Evolutionary conservation across 2,888 invertebrate genomes (phyloP).

Genomic region (Drosophila neotestacea): DNA sequence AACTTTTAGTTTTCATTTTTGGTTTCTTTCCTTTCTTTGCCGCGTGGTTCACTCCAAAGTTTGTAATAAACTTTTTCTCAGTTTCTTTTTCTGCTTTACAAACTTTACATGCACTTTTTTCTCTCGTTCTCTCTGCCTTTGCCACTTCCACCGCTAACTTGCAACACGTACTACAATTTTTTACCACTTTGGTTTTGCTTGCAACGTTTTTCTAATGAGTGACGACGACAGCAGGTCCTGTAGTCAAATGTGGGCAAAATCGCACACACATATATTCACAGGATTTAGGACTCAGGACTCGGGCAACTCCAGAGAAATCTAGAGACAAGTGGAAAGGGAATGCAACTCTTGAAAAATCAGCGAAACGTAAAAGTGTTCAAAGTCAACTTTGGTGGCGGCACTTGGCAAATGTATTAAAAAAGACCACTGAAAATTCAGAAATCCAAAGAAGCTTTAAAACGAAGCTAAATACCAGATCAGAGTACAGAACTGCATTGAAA

Average conservation of each 20-base stretch:
- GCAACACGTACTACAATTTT: constrained; percentile 74
- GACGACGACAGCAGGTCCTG: constrained; percentile 51
- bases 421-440: constrained; percentile 25
- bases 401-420: constrained; percentile 50
- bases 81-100: constrained; percentile 43
- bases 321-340: background rate
- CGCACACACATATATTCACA: constrained; percentile 26
- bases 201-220: constrained; percentile 78
- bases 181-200: constrained; percentile 64
- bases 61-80: constrained; percentile 77
- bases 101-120: constrained; percentile 69
- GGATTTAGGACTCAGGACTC: constrained; percentile 17
- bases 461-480: background rate
- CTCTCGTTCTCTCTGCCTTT: background rate
- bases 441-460: constrained; percentile 20
- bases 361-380: constrained; percentile 84
- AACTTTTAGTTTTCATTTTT: constrained; percentile 68
- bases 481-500: background rate
- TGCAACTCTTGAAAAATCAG: constrained; percentile 78
- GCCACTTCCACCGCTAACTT: constrained; percentile 29
- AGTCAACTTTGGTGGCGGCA: constrained; percentile 76
- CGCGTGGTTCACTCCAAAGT: constrained; percentile 61
- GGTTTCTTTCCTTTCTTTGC: constrained; percentile 37
- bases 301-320: background rate
- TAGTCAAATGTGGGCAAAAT: constrained; percentile 69